Evolutionary conservation across 2,113 vertebrate genomes (phyloP).

Genomic region (Corvus hawaiiensis): DNA sequence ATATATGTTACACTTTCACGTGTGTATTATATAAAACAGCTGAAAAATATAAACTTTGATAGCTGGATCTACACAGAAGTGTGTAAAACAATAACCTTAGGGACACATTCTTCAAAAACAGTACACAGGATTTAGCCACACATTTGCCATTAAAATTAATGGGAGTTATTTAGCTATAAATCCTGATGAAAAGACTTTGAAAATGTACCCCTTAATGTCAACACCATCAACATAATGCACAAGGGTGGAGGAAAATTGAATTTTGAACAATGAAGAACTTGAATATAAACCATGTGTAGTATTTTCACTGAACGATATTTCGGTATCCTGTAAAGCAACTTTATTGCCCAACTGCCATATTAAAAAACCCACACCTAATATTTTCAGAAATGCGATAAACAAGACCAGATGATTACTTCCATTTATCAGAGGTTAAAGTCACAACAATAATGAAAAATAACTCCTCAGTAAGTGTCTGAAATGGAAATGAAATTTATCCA

Average conservation of each 20-base stretch:
- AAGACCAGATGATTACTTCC: conserved; percentile 52
- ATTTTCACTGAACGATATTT: conserved; percentile 47
- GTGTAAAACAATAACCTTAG: conserved; percentile 48
- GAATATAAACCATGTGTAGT: conserved; percentile 57
- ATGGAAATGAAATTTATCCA: neutral
- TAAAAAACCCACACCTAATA: conserved; percentile 68
- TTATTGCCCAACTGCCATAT: conserved; percentile 64
- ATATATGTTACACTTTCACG: conserved; percentile 29
- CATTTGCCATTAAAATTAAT: conserved; percentile 65
- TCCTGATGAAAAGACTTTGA: conserved; percentile 40
- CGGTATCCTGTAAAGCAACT: conserved; percentile 68
- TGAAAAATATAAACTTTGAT: conserved; percentile 59
- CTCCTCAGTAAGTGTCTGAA: neutral
- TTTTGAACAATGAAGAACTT: conserved; percentile 54
- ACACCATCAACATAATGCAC: conserved; percentile 1
- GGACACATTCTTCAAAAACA: conserved; percentile 50
- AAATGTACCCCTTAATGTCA: conserved; percentile 50
- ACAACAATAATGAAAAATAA: conserved; percentile 45
- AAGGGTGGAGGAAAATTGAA: conserved; percentile 24
- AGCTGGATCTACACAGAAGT: conserved; percentile 49
- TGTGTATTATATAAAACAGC: conserved; percentile 30
- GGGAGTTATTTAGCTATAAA: conserved; percentile 49
- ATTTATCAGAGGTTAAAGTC: conserved; percentile 47
- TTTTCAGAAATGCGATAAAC: conserved; percentile 53
- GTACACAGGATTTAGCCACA: conserved; percentile 33